These are phyloP conservation scores for Tetranychus truncatus DNA, from an alignment of 2,888 invertebrate species.

Conservation along the genomic window DNA sequence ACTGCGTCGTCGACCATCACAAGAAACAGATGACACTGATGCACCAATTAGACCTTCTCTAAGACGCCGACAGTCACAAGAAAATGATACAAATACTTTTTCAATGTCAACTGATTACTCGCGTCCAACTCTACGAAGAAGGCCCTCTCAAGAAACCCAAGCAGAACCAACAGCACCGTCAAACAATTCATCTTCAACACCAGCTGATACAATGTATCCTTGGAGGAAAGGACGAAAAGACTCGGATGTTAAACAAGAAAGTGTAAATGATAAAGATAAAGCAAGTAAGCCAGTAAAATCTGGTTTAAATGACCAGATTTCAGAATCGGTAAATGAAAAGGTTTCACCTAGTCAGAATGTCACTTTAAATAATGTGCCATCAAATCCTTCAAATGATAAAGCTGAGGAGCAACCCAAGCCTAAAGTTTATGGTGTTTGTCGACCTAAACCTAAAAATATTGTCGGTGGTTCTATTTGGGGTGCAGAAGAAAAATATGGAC, in stretches of 20 bases:
- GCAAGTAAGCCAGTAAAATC: background rate
- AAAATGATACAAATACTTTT: background rate
- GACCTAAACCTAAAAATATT: slow-evolving; percentile 8
- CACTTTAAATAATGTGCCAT: background rate
- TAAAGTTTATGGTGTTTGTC: slow-evolving; percentile 4
- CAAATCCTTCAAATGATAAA: background rate
- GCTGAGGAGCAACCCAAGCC: background rate
- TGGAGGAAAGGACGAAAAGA: background rate
- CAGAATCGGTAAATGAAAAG: background rate
- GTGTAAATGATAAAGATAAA: background rate
- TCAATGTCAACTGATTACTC: background rate
- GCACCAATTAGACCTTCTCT: background rate
- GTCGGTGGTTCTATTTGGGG: slow-evolving; percentile 9
- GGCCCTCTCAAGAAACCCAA: background rate
- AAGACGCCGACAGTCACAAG: background rate
- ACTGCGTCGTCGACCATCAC: background rate
- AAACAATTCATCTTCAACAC: background rate
- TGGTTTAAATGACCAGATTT: background rate
- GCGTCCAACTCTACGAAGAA: background rate
- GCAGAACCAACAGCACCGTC: background rate
- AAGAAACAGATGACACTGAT: background rate
- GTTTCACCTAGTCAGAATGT: background rate
- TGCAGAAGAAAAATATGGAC: background rate
- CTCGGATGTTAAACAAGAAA: background rate
- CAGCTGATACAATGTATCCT: slow-evolving; percentile 2